Evolutionary conservation across 2,797 vertebrate species (phyloP), one percentile per base, ranked within the genome.

Genomic region (Hydrophis major): DNA sequence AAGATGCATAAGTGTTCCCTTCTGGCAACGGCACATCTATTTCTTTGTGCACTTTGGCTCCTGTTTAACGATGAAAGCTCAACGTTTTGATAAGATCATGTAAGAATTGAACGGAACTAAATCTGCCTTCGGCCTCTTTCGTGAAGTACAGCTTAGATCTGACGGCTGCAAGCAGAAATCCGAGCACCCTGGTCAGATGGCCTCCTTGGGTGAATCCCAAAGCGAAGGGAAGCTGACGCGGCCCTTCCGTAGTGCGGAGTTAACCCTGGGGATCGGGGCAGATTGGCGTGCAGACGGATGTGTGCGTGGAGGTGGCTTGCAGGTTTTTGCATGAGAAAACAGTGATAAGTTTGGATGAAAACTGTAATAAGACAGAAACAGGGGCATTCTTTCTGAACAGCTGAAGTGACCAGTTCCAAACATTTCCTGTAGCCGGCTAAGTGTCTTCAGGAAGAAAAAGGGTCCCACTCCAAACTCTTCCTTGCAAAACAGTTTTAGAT

Each of bases 161-260:
- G 14, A 16, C 66, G 32, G n/a, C 6, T 7, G n/a, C n/a, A 7
- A 37, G 13, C 14, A 74, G 16, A 32, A 74, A 18, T 20, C n/a
- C 18, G 6, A 6, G n/a, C 13, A 32, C 66, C n/a, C 66, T 18
- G 14, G 14, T 32, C 66, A 20, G 18, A 69, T 7, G 16, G n/a
- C n/a, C n/a, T 69, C 66, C n/a, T 74, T 18, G 14, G 16, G 6
- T 6, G 66, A 18, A 74, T 74, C n/a, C n/a, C 66, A 18, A 37
- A 32, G 66, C 0, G n/a, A 16, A n/a, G 5, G n/a, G 28, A n/a
- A 28, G 63, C 5, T 6, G 66, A 69, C 1, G 2, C n/a, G 7
- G n/a, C n/a, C 14, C 0, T 2, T 32, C 2, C 18, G 14, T 6
- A 1, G n/a, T 2, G 14, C 14, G 2, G 6, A 16, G 5, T 32